Conservation (phyloP, 2,113 vertebrate genomes). For the Sialia sialis region DNA sequence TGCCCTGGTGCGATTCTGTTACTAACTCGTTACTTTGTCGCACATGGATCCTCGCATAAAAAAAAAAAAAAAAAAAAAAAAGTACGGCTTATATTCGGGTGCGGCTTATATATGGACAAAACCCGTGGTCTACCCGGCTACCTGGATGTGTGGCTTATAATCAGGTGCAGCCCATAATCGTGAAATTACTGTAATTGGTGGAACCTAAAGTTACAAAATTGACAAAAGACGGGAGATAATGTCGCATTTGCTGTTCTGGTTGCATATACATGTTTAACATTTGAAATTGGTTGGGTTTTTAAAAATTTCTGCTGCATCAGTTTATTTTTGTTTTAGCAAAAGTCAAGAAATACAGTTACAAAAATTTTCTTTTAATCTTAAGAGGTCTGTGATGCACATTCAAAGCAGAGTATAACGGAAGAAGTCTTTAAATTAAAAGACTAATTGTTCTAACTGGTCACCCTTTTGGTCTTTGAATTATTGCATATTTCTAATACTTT, state of each 20-base stretch:
- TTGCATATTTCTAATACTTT: background rate
- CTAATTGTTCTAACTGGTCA: background rate
- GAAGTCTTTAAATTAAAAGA: background rate
- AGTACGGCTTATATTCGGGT: too few relatives aligned
- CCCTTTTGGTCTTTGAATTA: background rate
- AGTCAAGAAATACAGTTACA: background rate
- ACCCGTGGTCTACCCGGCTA: too few relatives aligned
- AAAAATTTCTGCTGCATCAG: background rate
- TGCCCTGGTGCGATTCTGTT: too few relatives aligned
- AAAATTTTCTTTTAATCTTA: background rate
- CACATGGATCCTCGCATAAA: too few relatives aligned
- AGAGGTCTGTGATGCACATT: background rate
- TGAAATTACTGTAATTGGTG: too few relatives aligned
- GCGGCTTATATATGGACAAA: too few relatives aligned
- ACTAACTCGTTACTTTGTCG: too few relatives aligned
- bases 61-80: too few relatives aligned
- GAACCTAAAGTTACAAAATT: background rate
- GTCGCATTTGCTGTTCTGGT: background rate
- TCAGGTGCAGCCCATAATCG: too few relatives aligned
- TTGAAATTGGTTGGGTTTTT: background rate
- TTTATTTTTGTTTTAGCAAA: background rate
- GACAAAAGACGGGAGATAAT: background rate
- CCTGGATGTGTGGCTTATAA: too few relatives aligned
- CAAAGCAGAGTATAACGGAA: background rate
- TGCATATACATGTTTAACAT: background rate